Evolutionary conservation across 2,113 vertebrate species (phyloP).

Genomic region (Tricholaema leucomelas): DNA sequence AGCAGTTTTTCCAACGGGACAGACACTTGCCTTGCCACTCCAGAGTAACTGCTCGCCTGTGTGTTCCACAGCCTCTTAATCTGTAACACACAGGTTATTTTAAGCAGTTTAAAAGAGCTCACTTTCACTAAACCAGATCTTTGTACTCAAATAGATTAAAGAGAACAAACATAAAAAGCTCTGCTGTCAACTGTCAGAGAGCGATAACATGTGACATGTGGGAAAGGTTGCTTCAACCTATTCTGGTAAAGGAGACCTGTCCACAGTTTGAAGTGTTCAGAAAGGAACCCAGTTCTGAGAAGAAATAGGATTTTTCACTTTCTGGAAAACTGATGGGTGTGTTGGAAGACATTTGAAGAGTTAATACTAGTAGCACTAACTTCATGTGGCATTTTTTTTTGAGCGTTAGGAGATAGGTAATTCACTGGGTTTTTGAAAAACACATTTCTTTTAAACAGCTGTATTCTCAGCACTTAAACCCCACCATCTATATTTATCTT

Average conservation of each 20-base stretch:
- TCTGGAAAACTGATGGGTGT: not conserved
- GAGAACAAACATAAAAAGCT: slow-evolving; percentile 28
- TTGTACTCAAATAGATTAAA: slow-evolving; percentile 11
- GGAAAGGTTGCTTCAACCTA: not conserved
- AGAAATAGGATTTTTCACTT: not conserved
- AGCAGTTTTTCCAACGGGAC: slow-evolving; percentile 23
- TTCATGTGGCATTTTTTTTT: not conserved
- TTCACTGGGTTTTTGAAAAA: rapidly evolving
- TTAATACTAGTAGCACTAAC: not conserved
- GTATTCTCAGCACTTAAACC: not conserved
- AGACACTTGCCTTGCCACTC: not conserved
- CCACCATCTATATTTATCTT: not conserved
- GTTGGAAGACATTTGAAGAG: not conserved
- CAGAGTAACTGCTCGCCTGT: not conserved
- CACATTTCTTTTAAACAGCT: not conserved
- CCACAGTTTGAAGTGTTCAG: not conserved
- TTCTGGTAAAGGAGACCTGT: not conserved
- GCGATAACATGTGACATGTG: not conserved
- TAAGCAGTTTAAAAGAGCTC: slow-evolving; percentile 28
- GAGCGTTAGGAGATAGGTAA: not conserved
- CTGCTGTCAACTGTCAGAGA: slow-evolving; percentile 10
- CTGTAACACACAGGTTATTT: not conserved
- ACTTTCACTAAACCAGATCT: slow-evolving; percentile 35
- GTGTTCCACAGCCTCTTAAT: not conserved
- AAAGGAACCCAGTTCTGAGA: not conserved